These are phyloP conservation scores for Oligia strigilis DNA, from an alignment of 2,888 invertebrate genomes.

Conservation along the genomic window DNA sequence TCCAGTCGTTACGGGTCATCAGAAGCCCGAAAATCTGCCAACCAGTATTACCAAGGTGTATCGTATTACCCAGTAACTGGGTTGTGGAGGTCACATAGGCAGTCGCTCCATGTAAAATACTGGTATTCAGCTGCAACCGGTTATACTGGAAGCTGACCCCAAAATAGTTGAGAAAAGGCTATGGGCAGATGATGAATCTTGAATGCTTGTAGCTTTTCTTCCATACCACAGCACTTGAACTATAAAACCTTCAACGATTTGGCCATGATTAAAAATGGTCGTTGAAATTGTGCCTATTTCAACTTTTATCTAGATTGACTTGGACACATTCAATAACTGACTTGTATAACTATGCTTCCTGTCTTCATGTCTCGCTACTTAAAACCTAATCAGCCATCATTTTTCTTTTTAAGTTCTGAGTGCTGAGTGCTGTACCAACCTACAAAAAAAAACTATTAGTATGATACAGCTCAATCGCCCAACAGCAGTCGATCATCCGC, in stretches of 20 bases:
- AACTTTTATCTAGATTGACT: neutral
- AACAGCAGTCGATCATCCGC: slow-evolving; percentile 38
- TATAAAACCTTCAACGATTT: neutral
- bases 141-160: no score
- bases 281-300: neutral
- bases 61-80: no score
- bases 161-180: no score
- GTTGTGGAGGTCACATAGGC: no score
- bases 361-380: neutral
- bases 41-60: no score
- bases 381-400: neutral
- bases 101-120: no score
- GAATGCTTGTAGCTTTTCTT: no score
- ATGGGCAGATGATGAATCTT: no score
- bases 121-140: no score
- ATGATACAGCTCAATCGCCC: slow-evolving; percentile 16
- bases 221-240: no score
- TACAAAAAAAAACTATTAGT: neutral
- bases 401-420: neutral
- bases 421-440: neutral
- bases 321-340: neutral
- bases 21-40: no score
- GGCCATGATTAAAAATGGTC: neutral
- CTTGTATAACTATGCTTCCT: neutral
- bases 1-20: no score